Conservation (phyloP, 2,888 invertebrate species). For the Lithophane leautieri region DNA sequence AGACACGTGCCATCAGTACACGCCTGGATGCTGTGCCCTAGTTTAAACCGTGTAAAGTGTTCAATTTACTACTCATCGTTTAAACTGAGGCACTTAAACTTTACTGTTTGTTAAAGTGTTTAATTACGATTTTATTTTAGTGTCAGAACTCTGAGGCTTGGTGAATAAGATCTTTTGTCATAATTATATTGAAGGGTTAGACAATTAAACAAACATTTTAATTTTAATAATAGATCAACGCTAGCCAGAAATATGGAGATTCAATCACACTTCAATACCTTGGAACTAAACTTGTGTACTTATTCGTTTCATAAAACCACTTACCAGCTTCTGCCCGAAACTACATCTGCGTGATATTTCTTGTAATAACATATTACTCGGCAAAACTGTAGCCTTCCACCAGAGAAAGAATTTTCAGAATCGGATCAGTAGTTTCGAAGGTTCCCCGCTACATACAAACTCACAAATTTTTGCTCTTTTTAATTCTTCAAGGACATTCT, state of each 20-base stretch:
- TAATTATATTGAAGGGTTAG: not conserved
- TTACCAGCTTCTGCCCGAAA: not conserved
- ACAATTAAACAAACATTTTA: not conserved
- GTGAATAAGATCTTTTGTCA: not conserved
- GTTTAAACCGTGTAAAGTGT: constrained; percentile 56
- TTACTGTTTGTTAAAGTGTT: constrained; percentile 48
- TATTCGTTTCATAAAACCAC: not conserved
- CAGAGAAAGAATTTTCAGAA: not conserved
- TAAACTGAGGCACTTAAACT: constrained; percentile 50
- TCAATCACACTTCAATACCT: not conserved
- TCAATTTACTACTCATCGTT: constrained; percentile 55
- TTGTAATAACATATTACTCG: not conserved
- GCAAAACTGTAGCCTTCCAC: not conserved
- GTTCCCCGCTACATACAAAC: not conserved
- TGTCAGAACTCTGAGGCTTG: not conserved
- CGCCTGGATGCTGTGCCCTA: constrained; percentile 23
- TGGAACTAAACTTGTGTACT: not conserved
- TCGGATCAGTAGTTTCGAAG: not conserved
- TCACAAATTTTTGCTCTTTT: not conserved
- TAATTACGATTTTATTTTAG: constrained; percentile 37
- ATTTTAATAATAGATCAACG: not conserved
- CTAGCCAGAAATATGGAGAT: not conserved
- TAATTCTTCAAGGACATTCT: too few relatives aligned
- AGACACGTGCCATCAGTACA: constrained; percentile 9
- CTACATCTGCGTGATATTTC: not conserved